Base-by-base conservation (phyloP, 2,113 vertebrate species). In the Pica pica region DNA sequence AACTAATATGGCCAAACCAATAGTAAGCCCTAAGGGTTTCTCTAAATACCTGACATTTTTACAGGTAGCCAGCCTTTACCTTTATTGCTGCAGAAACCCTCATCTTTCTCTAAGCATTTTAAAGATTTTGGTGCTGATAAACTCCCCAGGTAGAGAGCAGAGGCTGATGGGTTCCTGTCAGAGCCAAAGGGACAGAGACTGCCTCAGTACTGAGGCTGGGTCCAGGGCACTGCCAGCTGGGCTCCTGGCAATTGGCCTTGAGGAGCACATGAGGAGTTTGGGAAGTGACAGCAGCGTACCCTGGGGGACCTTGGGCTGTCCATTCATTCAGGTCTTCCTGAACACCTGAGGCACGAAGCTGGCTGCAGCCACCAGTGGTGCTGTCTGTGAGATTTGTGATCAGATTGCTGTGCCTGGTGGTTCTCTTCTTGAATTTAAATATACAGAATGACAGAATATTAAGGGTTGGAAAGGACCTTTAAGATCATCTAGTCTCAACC, bases 271-370 rank as follows among this genome's bases (percentile, higher is more conserved):
- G 1, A 8, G 4, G 30, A 22, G 5, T 8, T 73, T 12, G 9
- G 41, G 61, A 71, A 47, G 33, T 0, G 0, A 23, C 33, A 70
- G 42, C 18, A 44, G 31, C n/a, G n/a, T 14, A 3, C 52, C 0
- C 0, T 13, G n/a, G 24, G 41, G 57, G 23, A 33, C 7, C 31
- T 33, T 24, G 26, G 22, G 28, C 57, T 20, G 0, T 44, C 39
- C 4, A 0, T 39, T 63, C 11, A 3, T 46, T 46, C 17, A 23
- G 0, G 15, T 19, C 30, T 65, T 70, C 63, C 46, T 1, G 1
- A 59, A 22, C 18, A 28, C 26, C 35, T 16, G 11, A 31, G 46
- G 55, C 1, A 0, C 2, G 9, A 11, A 26, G n/a, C 27, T 80
- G 68, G 31, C 67, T 67, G 13, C 23, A 44, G 56, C 57, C 1